Conservation (phyloP, 2,113 vertebrate species). For the Pithys albifrons region DNA sequence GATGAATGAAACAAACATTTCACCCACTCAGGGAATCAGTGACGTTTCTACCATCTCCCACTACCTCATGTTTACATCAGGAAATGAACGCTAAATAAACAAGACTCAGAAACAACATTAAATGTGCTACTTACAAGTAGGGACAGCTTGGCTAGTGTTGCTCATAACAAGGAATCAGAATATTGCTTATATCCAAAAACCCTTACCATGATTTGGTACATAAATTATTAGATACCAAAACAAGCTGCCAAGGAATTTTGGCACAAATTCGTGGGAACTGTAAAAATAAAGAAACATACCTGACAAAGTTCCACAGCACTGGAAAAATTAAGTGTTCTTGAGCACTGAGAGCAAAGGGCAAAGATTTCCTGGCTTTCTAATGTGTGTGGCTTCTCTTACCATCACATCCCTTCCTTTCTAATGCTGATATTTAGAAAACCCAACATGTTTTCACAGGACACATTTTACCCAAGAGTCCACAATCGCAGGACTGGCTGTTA, state of each 20-base stretch:
- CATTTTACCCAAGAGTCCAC: neutral
- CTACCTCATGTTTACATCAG: neutral
- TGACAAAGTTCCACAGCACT: neutral
- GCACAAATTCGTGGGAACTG: constrained; percentile 8
- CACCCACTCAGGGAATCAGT: neutral
- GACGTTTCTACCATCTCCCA: neutral
- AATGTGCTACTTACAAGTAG: neutral
- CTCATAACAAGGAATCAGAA: neutral
- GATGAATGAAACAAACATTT: neutral
- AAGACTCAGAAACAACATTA: neutral
- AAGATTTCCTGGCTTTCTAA: neutral
- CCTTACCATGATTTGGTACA: neutral
- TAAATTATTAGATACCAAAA: constrained; percentile 4
- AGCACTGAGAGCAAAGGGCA: constrained; percentile 24
- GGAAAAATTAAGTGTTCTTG: constrained; percentile 32
- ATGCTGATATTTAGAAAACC: neutral
- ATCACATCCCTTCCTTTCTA: neutral
- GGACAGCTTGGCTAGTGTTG: neutral
- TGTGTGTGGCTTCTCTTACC: neutral
- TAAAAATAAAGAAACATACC: constrained; percentile 36
- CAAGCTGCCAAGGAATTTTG: neutral
- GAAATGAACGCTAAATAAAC: neutral
- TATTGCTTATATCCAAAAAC: neutral
- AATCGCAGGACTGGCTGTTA: neutral
- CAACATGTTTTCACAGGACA: neutral